These are phyloP conservation scores for Drosophila mimetica DNA, from an alignment of 2,888 invertebrate genomes.

Conservation along the genomic window DNA sequence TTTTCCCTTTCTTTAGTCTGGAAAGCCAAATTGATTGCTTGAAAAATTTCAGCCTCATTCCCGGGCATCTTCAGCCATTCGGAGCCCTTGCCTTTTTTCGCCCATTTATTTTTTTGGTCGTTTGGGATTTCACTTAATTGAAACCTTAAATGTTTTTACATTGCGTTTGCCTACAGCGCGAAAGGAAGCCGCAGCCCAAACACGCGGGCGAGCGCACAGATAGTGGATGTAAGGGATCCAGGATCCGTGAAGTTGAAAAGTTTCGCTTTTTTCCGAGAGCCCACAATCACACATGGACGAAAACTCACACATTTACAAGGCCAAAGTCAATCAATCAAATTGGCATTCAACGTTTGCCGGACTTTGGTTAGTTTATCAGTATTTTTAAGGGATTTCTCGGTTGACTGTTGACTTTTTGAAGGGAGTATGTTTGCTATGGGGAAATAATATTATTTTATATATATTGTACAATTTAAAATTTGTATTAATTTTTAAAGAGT, in stretches of 20 bases:
- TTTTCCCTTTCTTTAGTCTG: conserved; percentile 29
- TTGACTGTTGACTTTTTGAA: neutral
- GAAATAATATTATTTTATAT: no score
- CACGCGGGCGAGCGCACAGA: conserved; percentile 2
- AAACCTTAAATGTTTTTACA: conserved; percentile 77
- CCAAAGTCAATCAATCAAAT: conserved; percentile 59
- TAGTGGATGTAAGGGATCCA: neutral
- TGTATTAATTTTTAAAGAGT: neutral
- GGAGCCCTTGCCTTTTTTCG: conserved; percentile 39
- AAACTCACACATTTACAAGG: conserved; percentile 9
- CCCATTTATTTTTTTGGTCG: conserved; percentile 37
- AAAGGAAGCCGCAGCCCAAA: conserved; percentile 41
- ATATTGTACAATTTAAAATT: no score
- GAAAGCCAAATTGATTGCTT: conserved; percentile 70
- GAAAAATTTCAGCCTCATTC: conserved; percentile 53
- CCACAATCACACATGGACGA: conserved; percentile 12
- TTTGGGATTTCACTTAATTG: conserved; percentile 72
- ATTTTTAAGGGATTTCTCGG: conserved; percentile 3
- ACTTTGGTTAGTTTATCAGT: conserved; percentile 33
- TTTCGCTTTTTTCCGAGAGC: conserved; percentile 2
- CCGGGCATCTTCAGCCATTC: conserved; percentile 40
- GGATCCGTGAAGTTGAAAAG: conserved; percentile 21
- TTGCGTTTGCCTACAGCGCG: conserved; percentile 48
- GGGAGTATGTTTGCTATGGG: neutral
- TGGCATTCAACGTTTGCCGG: conserved; percentile 51